These are phyloP conservation scores for Falco cherrug DNA, from an alignment of 2,797 vertebrate species.

Conservation along the genomic window DNA sequence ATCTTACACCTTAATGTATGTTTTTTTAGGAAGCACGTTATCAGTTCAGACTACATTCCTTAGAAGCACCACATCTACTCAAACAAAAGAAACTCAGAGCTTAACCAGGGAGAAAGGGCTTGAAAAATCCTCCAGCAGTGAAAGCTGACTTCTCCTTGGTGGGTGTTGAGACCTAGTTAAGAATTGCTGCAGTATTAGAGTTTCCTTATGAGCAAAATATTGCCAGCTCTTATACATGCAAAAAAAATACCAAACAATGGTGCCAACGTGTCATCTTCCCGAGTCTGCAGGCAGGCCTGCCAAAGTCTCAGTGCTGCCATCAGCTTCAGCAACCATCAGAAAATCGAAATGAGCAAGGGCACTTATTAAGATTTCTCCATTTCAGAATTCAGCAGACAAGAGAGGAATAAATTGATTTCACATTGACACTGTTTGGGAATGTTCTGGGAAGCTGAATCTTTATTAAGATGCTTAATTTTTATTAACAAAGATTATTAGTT, in stretches of 20 bases:
- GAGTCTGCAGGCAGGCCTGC: neutral
- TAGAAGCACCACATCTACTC: neutral
- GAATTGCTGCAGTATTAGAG: neutral
- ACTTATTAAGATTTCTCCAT: neutral
- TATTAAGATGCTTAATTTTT: neutral
- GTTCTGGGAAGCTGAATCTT: neutral
- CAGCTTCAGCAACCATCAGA: neutral
- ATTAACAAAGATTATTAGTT: neutral
- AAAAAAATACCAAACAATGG: neutral
- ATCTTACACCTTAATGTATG: neutral
- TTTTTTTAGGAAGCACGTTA: neutral
- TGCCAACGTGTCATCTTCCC: neutral
- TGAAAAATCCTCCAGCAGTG: neutral
- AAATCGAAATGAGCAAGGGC: neutral
- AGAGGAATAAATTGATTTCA: neutral
- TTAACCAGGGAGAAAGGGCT: neutral
- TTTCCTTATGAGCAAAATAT: neutral
- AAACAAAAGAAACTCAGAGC: neutral
- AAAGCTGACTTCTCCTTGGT: neutral
- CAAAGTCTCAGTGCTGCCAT: neutral
- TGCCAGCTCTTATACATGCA: accelerated
- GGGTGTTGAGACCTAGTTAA: neutral
- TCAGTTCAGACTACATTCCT: neutral
- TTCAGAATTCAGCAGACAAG: accelerated
- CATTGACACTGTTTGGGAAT: neutral